These are phyloP conservation scores for Tetraneura akinire DNA, from an alignment of 1,140 invertebrate genomes.

Conservation along the genomic window DNA sequence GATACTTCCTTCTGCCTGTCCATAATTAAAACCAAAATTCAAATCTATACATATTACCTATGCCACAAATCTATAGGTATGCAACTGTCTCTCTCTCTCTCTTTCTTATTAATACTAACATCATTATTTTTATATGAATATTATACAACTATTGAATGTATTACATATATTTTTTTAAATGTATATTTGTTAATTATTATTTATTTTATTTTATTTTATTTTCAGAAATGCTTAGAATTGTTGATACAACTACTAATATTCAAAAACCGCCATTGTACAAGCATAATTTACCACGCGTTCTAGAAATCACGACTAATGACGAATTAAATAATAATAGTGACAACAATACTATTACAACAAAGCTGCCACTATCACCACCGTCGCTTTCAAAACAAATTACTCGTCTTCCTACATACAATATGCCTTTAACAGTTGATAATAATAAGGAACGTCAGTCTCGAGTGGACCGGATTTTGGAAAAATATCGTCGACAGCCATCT, in stretches of 20 bases:
- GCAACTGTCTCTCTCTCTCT: constrained; percentile 36
- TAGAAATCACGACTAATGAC: constrained; percentile 23
- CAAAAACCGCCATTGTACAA: constrained; percentile 34
- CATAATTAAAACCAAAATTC: constrained; percentile 46
- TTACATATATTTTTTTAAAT: background rate
- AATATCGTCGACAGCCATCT: constrained; percentile 23
- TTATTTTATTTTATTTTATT: constrained; percentile 26
- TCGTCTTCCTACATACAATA: background rate
- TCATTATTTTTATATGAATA: background rate
- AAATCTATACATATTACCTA: constrained; percentile 47
- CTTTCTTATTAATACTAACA: constrained; percentile 40
- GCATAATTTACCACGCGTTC: constrained; percentile 17
- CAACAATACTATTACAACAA: background rate
- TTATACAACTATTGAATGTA: background rate
- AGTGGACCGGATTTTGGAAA: constrained; percentile 24
- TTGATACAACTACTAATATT: constrained; percentile 34
- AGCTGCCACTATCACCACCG: background rate
- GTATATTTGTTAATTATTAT: background rate
- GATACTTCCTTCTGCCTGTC: constrained; percentile 51
- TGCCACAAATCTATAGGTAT: constrained; percentile 48
- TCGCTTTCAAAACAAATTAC: background rate
- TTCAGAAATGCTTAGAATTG: constrained; percentile 20
- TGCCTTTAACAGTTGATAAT: background rate
- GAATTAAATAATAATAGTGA: background rate
- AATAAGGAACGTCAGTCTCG: constrained; percentile 27